A percentile compares a stretch with the other conserved stretches of the same genome.
These are phyloP conservation scores for Urocitellus parryii DNA, from an alignment of 2,113 vertebrate genomes.

Conservation along the genomic window DNA sequence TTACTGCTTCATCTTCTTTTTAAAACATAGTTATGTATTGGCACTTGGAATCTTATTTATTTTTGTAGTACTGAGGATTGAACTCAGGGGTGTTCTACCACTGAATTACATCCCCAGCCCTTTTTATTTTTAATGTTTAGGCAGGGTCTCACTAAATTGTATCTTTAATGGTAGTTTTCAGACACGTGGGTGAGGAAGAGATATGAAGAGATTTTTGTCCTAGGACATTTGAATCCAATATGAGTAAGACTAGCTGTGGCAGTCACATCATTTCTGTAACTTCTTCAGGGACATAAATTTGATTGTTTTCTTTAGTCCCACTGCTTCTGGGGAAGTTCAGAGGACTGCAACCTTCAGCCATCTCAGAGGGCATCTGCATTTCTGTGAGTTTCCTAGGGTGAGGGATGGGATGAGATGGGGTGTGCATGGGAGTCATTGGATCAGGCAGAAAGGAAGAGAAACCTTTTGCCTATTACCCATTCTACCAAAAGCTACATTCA, in stretches of 20 bases:
- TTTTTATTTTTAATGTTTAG: too few relatives aligned
- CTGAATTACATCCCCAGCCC: too few relatives aligned
- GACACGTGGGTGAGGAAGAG: background rate
- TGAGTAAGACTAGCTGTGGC: background rate
- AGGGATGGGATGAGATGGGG: background rate
- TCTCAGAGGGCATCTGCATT: background rate
- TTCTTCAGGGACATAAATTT: background rate
- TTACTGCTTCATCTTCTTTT: background rate
- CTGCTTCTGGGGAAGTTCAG: background rate
- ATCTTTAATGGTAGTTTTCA: background rate
- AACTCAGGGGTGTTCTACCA: too few relatives aligned
- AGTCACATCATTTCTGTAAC: background rate
- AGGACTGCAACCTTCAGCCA: background rate
- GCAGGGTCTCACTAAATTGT: too few relatives aligned
- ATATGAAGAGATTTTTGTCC: background rate
- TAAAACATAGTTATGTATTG: background rate
- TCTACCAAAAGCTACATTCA: background rate
- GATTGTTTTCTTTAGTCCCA: background rate
- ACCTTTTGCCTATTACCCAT: background rate
- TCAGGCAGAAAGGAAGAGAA: background rate
- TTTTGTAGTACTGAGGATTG: too few relatives aligned
- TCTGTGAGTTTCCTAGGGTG: background rate
- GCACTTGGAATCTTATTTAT: background rate
- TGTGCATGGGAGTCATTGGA: background rate
- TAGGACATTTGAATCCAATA: background rate